Evolutionary conservation across 2,888 invertebrate species (phyloP), one percentile per base, ranked within the genome.

Genomic region (Spodoptera exigua): DNA sequence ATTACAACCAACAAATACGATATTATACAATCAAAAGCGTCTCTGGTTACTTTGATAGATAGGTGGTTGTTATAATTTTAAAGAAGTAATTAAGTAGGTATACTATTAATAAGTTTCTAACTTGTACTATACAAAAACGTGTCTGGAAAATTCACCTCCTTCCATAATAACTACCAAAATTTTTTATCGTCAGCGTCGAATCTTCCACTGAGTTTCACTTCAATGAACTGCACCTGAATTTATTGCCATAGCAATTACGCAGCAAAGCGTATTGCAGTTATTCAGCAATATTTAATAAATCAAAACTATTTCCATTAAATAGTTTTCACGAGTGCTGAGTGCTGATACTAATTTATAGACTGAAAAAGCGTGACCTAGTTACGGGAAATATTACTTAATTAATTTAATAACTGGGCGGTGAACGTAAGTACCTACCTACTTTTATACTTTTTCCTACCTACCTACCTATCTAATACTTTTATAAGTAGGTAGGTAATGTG

Each of bases 361-460:
- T 53, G 48, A 45, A 53, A 63, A 64, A 70, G 43, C 40, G 40
- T 67, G 70, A 64, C 70, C 70, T 36, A 63, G 34, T 57, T 67
- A 34, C 0, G 17, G 10, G 34, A 1, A 12, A 13, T 45, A 46
- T 46, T 18, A 14, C 1, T 27, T 13, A 32, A 52, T 70, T 61
- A 16, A 17, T 36, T 40, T 36, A 4, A 12, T 32, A 36, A 39
- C 21, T 44, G 54, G 55, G 16, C 52, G 0, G 3, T 16, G 18
- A n/a, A 13, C 21, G 35, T 54, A 34, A 27, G 41, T 49, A 27
- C 32, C 45, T n/a, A n/a, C n/a, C n/a, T n/a, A n/a, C n/a, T n/a
- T n/a, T n/a, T n/a, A n/a, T n/a, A 40, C 32, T 49, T 49, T 49
- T 39, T 13, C 40, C n/a, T n/a, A 45, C 40, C 63, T 55, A 52